Conservation (phyloP, 2,113 vertebrate genomes). For the Trematocara macrostoma region DNA sequence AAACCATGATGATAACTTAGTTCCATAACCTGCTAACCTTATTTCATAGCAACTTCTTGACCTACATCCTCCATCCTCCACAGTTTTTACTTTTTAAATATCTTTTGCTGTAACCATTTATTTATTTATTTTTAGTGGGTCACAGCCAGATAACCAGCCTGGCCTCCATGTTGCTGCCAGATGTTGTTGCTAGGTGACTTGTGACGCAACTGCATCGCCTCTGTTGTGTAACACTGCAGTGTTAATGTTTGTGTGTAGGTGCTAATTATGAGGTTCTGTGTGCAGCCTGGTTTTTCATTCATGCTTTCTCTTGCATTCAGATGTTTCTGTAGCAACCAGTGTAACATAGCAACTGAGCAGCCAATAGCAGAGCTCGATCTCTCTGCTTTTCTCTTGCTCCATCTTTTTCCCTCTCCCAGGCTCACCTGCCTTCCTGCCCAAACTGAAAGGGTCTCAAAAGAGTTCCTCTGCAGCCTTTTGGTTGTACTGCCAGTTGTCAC, state of each 20-base stretch:
- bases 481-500: background rate
- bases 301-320: slow-evolving; percentile 60
- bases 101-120: background rate
- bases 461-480: background rate
- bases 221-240: background rate
- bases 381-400: background rate
- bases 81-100: background rate
- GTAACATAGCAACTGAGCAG: slow-evolving; percentile 60
- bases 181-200: slow-evolving; percentile 22
- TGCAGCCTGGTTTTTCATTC: slow-evolving; percentile 17
- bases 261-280: background rate
- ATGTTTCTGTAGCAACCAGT: slow-evolving; percentile 70
- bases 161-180: background rate
- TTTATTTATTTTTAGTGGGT: background rate
- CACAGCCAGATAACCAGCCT: background rate
- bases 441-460: background rate
- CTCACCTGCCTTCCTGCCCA: slow-evolving; percentile 8
- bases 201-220: background rate
- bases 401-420: background rate
- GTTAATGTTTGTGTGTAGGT: background rate
- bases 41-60: background rate
- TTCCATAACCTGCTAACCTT: background rate
- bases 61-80: background rate
- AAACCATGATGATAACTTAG: background rate
- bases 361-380: slow-evolving; percentile 32